phyloP scores from a whole-genome alignment of 1,140 invertebrate species.

The Brachionus calyciflorus region DNA sequence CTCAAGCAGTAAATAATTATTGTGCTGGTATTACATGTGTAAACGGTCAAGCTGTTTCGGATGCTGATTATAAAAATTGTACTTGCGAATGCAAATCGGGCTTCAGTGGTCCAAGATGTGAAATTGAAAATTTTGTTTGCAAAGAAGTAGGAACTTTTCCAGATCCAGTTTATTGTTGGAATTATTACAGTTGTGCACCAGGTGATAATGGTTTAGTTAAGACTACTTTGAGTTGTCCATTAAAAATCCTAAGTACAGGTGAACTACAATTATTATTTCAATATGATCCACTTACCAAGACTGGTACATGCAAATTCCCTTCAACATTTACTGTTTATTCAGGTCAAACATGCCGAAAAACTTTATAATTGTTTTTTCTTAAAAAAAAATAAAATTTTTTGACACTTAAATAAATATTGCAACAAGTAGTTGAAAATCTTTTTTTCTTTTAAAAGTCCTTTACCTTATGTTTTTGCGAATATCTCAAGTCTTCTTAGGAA shows the following conservation, averaged over 20 bases:
- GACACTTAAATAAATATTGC: neutral
- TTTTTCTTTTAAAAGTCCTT: neutral
- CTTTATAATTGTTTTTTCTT: neutral
- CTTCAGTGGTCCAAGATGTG: neutral
- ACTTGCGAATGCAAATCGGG: neutral
- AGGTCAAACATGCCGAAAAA: neutral
- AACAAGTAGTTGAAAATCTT: neutral
- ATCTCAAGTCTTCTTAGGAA: too few species aligned
- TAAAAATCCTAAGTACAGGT: neutral
- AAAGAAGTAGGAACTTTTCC: neutral
- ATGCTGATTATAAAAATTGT: neutral
- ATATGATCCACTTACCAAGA: neutral
- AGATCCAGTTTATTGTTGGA: slow-evolving; percentile 20
- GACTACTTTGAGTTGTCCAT: neutral
- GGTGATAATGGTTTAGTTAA: slow-evolving; percentile 11
- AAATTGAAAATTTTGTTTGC: neutral
- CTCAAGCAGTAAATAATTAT: neutral
- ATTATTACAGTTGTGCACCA: neutral
- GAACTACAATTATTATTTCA: slow-evolving; percentile 17
- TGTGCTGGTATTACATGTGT: neutral
- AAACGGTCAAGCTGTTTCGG: neutral
- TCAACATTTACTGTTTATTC: neutral
- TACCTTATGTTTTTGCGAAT: too few species aligned
- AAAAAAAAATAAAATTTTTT: too few species aligned
- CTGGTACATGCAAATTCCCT: slow-evolving; percentile 17